Base-by-base conservation (phyloP, 2,888 invertebrate genomes). In the Ochlodes sylvanus region DNA sequence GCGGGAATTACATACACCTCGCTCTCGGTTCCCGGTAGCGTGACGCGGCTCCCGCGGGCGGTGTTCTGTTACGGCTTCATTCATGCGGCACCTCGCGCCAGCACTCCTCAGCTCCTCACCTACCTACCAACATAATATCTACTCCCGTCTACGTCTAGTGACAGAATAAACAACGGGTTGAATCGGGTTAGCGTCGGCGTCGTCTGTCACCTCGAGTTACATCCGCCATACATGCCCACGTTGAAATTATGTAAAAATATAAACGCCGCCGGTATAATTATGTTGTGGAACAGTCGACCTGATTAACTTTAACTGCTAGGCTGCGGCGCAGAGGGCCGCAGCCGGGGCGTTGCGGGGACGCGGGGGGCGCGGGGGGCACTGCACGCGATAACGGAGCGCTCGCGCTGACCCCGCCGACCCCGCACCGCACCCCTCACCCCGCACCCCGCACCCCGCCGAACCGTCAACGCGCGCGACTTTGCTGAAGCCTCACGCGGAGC, bases 371-470 rank as follows among this genome's bases (percentile, higher is more conserved):
- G 10, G 38, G 38, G 38, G 38, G 38, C 38, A 2, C 38, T 12
- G 38, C 38, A 10, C 69, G 42, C 79, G 81, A 87, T 86, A 87
- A 87, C 79, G 79, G 76, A 78, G 77, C 82, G 82, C 79, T 80
- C 84, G 76, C 83, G 78, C 80, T 81, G 85, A 86, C 86, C 86
- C 84, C 81, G 75, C 71, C 73, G 71, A 72, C 72, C 68, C 66
- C 68, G 44, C 70, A 69, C 69, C 69, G 56, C 65, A 69, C 60
- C 68, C 66, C 66, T 68, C 63, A 56, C 44, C 69, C 58, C 34
- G 19, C 38, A 3, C 10, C 38, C 38, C 38, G 34, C 38, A 86
- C 86, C 86, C 84, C 81, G 75, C 71, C 73, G 71, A 72, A 71
- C 68, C 66, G 38, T 12, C 7, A 34, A 12, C 12, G 38, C 52